These are phyloP conservation scores for Musca domestica DNA, from an alignment of 1,140 invertebrate species.

Conservation along the genomic window DNA sequence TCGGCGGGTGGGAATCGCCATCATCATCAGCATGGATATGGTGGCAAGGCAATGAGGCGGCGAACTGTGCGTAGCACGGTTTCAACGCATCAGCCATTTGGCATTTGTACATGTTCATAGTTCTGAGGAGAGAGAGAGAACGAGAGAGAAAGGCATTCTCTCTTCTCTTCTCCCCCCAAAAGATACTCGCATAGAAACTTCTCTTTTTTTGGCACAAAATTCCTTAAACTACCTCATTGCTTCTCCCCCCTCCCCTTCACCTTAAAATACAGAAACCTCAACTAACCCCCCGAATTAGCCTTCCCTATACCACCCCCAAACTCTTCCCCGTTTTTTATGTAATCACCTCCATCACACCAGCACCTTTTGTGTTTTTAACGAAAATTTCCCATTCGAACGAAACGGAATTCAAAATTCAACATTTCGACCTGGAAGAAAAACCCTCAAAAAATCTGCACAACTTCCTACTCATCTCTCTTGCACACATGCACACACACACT, in stretches of 20 bases:
- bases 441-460: constrained; percentile 6
- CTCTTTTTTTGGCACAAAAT: background rate
- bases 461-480: constrained; percentile 4
- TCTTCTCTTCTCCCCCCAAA: background rate
- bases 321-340: too few species aligned
- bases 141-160: background rate
- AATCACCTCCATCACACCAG: background rate
- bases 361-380: constrained; percentile 3
- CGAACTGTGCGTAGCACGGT: constrained; percentile 48
- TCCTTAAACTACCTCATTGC: constrained; percentile 6
- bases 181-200: constrained; percentile 6
- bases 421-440: too few species aligned
- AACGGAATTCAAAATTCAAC: constrained; percentile 12
- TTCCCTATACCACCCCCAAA: background rate
- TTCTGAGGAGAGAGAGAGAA: constrained; percentile 3
- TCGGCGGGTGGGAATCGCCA: background rate
- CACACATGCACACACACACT: background rate
- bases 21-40: background rate
- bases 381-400: constrained; percentile 5
- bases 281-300: background rate
- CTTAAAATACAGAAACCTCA: background rate
- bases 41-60: constrained; percentile 28
- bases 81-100: constrained; percentile 49
- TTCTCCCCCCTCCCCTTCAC: background rate
- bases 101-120: constrained; percentile 54